Base-by-base conservation (phyloP, 2,113 vertebrate species). In the Atlantisia rogersi region DNA sequence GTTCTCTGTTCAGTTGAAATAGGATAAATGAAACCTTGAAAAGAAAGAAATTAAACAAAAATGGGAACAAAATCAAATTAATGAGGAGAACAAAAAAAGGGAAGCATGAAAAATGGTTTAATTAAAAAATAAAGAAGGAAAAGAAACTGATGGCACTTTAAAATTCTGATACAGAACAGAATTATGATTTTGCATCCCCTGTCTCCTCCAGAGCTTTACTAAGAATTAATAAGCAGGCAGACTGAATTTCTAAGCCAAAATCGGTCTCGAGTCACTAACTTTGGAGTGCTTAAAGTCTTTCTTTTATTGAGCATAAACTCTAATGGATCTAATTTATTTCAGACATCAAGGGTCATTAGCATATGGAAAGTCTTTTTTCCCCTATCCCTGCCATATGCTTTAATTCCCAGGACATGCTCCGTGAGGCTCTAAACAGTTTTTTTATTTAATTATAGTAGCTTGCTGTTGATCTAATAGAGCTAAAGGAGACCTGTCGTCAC, bases 11-110 rank as follows among this genome's bases (percentile, higher is more conserved):
- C 99, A 97, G 98, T 98, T 98, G 99, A 98, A 98, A 98, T 98
- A 98, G 99, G 99, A 98, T 99, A 99, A 98, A 99, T 99, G 98
- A 99, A 99, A 99, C 99, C 99, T 99, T 99, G 94, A 98, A 98
- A 98, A 97, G 96, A 98, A 98, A 98, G 97, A 97, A 98, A 97
- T 96, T 91, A 98, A 98, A 98, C 98, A 98, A 98, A 98, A 98
- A 98, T 97, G 95, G 98, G 94, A 98, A 98, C 95, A 97, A 98
- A 98, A 99, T 98, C 95, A 98, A 98, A 98, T 98, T 96, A 98
- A 98, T 94, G 87, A 97, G 65, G 74, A 95, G 90, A 97, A 95
- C 98, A 96, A 98, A 97, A 95, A 98, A 97, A 84, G 56, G 98
- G 96, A 98, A 97, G 97, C 97, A 98, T 98, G 98, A 98, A 98